Percentiles rank a stretch among this genome's conserved stretches.
These are phyloP conservation scores for Aptenodytes patagonicus DNA, from an alignment of 2,113 vertebrate species.

Conservation along the genomic window DNA sequence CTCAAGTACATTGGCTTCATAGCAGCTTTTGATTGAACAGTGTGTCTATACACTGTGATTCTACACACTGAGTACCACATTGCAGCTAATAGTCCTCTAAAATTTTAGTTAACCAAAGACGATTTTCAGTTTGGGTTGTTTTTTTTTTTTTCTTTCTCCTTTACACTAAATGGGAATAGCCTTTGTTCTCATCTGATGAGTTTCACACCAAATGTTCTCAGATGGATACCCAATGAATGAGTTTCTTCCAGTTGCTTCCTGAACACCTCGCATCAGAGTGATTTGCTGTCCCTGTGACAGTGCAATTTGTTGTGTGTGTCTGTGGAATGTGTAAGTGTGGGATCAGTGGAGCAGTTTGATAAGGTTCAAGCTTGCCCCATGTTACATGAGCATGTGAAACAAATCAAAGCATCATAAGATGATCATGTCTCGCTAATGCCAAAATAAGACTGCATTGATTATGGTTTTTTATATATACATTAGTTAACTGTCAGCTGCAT, in stretches of 20 bases:
- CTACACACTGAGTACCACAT: not conserved
- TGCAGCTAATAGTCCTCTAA: not conserved
- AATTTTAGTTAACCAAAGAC: not conserved
- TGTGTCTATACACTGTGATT: not conserved
- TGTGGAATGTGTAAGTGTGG: not conserved
- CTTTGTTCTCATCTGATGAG: not conserved
- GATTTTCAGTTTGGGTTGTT: not conserved
- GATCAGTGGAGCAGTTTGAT: not conserved
- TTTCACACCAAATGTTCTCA: not conserved
- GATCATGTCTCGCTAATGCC: not conserved
- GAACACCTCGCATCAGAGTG: not conserved
- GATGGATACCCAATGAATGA: not conserved
- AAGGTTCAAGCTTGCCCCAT: not conserved
- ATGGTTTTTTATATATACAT: accelerated
- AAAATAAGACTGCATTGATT: not conserved
- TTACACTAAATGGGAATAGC: not conserved
- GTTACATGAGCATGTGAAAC: accelerated
- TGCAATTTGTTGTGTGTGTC: not conserved
- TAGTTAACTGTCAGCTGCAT: not conserved
- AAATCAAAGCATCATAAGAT: not conserved
- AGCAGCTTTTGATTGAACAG: not conserved
- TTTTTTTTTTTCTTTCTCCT: not conserved
- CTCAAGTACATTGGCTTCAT: not conserved
- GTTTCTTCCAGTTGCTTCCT: not conserved
- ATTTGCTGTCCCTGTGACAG: not conserved